Conservation (phyloP, 2,113 vertebrate species). For the Coryphaenoides rupestris region DNA sequence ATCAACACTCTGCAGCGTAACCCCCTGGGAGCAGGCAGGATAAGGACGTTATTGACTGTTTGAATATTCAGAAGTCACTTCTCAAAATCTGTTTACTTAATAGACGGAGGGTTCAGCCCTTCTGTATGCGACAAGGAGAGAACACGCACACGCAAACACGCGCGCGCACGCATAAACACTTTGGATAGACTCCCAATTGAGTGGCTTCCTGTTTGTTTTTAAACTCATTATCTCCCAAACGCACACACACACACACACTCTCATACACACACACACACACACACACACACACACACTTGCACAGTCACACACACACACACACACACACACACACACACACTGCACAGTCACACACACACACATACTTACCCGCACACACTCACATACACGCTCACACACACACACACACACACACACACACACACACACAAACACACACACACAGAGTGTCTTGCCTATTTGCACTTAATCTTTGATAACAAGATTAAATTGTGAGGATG, state of each 20-base stretch:
- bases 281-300: not conserved
- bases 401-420: slow-evolving; percentile 1
- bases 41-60: no score
- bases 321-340: not conserved
- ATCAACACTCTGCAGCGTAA: no score
- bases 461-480: not conserved
- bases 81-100: no score
- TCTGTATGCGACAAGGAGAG: no score
- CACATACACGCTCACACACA: no score
- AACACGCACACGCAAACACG: slow-evolving; percentile 15
- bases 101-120: no score
- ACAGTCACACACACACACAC: slow-evolving; percentile 5
- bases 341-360: no score
- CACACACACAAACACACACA: not conserved
- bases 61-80: no score
- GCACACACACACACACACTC: not conserved
- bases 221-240: slow-evolving; percentile 21
- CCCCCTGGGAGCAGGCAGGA: no score
- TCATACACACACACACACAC: no score
- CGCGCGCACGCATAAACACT: not conserved
- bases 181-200: slow-evolving; percentile 7
- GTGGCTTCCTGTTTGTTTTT: slow-evolving; percentile 46
- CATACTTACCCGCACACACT: no score
- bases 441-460: no score
- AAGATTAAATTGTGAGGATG: not conserved